Base-by-base conservation (phyloP, 2,113 vertebrate species). In the Symphodus melops region DNA sequence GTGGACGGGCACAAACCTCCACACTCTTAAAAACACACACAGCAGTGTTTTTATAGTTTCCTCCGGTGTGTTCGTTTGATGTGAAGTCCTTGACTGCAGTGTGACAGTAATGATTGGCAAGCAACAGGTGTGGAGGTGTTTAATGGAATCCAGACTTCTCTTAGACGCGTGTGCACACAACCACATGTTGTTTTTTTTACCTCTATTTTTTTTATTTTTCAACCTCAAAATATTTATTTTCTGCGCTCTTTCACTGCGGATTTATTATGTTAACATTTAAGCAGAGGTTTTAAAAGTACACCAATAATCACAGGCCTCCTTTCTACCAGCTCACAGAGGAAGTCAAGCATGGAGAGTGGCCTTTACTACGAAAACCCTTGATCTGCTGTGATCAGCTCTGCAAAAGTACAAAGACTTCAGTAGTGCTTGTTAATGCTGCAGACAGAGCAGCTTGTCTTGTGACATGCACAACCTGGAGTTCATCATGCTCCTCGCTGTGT, bases 101-200 rank as follows among this genome's bases (percentile, higher is more conserved):
- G 10, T 58, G 51, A 66, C 44, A 49, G 39, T 39, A 72, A 52
- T 81, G 70, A 83, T 58, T 74, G 79, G 68, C 84, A 76, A 63
- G 59, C 41, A 82, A 48, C 86, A 90, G 83, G 86, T 91, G 88
- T 63, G 53, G 73, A 79, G 60, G 68, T 71, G 61, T 65, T 51
- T 84, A 84, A 91, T 86, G 48, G 54, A 37, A 60, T 77, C 71
- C 90, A 91, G 84, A 79, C 72, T 41, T 72, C 37, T 60, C 46
- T 51, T 67, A 68, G 25, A 42, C 56, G 13, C 17, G 25, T 14
- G 36, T 25, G 14, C 44, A 52, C 55, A 57, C 4, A 37, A 19
- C n/a, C 62, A 7, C 5, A 48, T 1, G 16, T 9, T n/a, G n/a
- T 28, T 28, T 33, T 9, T 44, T 56, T 61, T 8, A 39, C 10